These are phyloP conservation scores for Drosophila melanosoma DNA, from an alignment of 2,888 invertebrate genomes.

Conservation along the genomic window DNA sequence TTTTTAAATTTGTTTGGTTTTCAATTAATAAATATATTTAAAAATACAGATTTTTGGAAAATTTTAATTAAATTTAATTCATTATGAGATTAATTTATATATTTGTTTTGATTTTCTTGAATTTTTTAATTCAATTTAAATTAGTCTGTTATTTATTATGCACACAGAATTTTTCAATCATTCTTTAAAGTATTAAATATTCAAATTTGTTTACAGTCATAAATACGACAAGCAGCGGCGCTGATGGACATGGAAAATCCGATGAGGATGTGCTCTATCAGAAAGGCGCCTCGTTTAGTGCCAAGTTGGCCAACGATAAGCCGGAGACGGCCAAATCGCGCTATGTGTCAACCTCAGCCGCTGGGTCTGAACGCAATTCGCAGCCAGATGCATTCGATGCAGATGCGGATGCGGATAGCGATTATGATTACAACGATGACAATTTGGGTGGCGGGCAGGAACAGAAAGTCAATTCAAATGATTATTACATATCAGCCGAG, in stretches of 20 bases:
- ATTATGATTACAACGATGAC: slow-evolving; percentile 69
- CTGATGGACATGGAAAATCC: slow-evolving; percentile 86
- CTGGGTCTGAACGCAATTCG: slow-evolving; percentile 15
- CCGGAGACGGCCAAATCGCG: slow-evolving; percentile 36
- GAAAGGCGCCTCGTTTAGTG: slow-evolving; percentile 92
- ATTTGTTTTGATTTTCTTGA: background rate
- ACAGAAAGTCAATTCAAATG: slow-evolving; percentile 81
- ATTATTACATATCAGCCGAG: slow-evolving; percentile 85
- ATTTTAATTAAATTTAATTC: background rate
- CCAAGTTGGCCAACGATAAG: slow-evolving; percentile 87
- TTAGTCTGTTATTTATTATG: background rate
- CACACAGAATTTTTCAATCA: background rate
- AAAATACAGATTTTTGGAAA: background rate
- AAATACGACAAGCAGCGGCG: slow-evolving; percentile 87
- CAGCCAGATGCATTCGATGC: slow-evolving; percentile 25
- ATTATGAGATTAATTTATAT: background rate
- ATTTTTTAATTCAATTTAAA: background rate
- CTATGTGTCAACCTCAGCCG: slow-evolving; percentile 25
- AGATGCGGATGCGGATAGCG: slow-evolving; percentile 35
- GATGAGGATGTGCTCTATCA: slow-evolving; percentile 91
- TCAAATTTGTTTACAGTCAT: slow-evolving; percentile 87
- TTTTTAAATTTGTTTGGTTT: background rate
- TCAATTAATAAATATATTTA: background rate
- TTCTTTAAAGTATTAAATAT: background rate
- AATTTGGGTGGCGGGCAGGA: slow-evolving; percentile 44